phyloP scores from a whole-genome alignment of 2,113 vertebrate species.

The Microcebus lehilahytsara region DNA sequence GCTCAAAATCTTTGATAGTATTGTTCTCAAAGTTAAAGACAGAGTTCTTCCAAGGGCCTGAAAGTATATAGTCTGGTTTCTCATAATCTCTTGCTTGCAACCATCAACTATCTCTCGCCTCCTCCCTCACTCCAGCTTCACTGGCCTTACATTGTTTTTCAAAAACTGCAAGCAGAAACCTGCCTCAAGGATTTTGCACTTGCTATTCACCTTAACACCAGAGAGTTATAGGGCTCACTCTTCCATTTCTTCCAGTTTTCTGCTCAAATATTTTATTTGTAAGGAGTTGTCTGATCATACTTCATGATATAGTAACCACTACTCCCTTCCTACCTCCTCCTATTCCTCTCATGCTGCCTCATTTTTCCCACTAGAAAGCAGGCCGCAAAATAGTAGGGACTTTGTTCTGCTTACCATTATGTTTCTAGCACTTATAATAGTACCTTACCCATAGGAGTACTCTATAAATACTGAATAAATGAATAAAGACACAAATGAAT shows the following conservation, averaged over 20 bases:
- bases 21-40: neutral
- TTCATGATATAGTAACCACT: neutral
- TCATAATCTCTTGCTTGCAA: neutral
- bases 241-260: neutral
- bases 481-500: neutral
- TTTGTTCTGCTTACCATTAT: neutral
- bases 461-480: neutral
- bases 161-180: neutral
- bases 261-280: neutral
- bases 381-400: too few species aligned
- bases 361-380: neutral
- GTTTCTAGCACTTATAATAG: neutral
- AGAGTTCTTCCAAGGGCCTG: neutral
- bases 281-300: neutral
- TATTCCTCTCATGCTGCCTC: neutral
- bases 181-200: neutral
- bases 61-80: neutral
- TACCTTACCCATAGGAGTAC: fast-evolving
- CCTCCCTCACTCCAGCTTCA: neutral
- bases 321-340: neutral
- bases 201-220: neutral
- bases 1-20: neutral
- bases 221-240: too few species aligned
- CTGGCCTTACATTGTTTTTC: neutral
- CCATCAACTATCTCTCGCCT: neutral